A percentile compares a stretch with the other conserved stretches of the same genome.
Evolutionary conservation across 2,888 invertebrate species (phyloP).

Genomic region (Diplolepis rosae): DNA sequence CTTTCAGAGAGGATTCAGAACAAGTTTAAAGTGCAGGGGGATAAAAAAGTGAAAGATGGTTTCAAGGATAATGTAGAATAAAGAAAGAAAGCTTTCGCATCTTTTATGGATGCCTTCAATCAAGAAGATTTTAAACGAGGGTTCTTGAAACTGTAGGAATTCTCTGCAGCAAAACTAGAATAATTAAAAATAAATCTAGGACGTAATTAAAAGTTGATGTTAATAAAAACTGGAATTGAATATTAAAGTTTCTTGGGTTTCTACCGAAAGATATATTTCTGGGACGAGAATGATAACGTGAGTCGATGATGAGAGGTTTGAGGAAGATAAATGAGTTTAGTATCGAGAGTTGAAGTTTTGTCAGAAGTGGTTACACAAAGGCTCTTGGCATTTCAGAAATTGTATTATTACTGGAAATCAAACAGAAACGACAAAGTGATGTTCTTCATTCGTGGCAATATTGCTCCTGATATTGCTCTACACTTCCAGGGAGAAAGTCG

Average conservation of each 20-base stretch:
- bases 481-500: neutral
- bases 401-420: constrained; percentile 36
- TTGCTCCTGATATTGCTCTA: constrained; percentile 4
- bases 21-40: constrained; percentile 20
- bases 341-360: constrained; percentile 35
- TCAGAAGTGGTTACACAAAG: constrained; percentile 48
- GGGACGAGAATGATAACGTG: constrained; percentile 32
- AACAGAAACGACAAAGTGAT: constrained; percentile 28
- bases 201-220: neutral
- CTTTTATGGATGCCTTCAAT: constrained; percentile 1
- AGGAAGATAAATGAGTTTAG: constrained; percentile 52
- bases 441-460: neutral
- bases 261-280: neutral
- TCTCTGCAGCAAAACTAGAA: neutral
- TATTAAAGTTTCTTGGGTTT: neutral
- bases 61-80: neutral
- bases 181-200: neutral
- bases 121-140: neutral
- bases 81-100: neutral
- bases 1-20: neutral
- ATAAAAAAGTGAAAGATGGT: constrained; percentile 13
- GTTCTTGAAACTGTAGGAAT: neutral
- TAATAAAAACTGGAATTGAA: neutral
- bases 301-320: constrained; percentile 36
- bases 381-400: constrained; percentile 38